phyloP scores from a whole-genome alignment of 2,888 invertebrate genomes.

The Nebria salina region DNA sequence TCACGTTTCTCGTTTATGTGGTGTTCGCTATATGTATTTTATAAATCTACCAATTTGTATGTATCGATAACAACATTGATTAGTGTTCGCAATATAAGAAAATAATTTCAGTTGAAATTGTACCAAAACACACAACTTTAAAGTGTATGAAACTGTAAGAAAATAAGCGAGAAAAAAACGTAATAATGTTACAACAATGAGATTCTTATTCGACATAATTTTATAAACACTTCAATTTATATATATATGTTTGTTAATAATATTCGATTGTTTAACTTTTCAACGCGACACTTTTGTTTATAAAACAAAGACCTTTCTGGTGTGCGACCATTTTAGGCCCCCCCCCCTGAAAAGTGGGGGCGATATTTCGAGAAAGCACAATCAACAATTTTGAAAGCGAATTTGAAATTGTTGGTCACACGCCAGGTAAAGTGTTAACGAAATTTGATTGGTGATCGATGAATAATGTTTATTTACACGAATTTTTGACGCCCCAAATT shows the following conservation, averaged over 20 bases:
- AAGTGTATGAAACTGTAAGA: neutral
- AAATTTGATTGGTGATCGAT: conserved; percentile 1
- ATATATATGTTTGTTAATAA: neutral
- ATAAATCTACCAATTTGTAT: conserved; percentile 37
- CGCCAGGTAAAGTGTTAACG: neutral
- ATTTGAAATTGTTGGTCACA: neutral
- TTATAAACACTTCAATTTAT: neutral
- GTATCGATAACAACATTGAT: conserved; percentile 8
- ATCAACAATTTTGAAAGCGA: neutral
- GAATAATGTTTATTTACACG: neutral
- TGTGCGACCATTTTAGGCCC: neutral
- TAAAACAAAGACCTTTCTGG: neutral
- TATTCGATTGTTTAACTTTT: neutral
- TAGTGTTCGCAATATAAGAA: neutral
- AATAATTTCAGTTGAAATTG: neutral
- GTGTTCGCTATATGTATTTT: conserved; percentile 40
- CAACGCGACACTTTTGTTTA: neutral
- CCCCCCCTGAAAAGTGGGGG: neutral
- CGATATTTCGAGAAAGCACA: neutral
- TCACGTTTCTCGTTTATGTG: conserved; percentile 17
- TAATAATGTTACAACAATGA: neutral
- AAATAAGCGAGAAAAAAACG: neutral
- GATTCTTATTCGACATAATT: neutral
- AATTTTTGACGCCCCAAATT: neutral
- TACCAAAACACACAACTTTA: conserved; percentile 30